Base-by-base conservation (phyloP, 2,797 vertebrate species). In the Molossus molossus region DNA sequence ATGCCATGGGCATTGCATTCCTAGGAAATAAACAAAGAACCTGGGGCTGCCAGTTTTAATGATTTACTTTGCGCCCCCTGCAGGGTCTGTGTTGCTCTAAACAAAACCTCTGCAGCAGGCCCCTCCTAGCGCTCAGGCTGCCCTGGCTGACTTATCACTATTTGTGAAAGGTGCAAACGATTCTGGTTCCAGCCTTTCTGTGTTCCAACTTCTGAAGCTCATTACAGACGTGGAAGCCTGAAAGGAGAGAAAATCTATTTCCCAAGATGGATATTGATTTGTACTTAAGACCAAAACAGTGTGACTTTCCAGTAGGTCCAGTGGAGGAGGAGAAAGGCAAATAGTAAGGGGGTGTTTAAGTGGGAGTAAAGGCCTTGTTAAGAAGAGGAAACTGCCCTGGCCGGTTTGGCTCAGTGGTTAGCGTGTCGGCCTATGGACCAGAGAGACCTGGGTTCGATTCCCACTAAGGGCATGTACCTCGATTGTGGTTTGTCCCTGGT, bases 241-340 rank as follows among this genome's bases (percentile, higher is more conserved):
- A 94, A 84, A 80, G 27, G 37, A 72, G 45, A 67, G 67, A 58
- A 91, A 83, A 90, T 92, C 37, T 20, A 1, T 83, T 93, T 84
- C 62, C 40, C 48, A 69, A 69, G 45, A n/a, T 88, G 67, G 53
- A 70, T 95, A 53, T 65, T 85, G 83, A 94, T 94, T 94, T 87
- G 72, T 55, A 67, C 33, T 40, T 9, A 95, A 89, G 81, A 87
- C 88, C 18, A 37, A 72, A 90, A 87, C 7, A 27, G 14, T n/a
- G 11, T 18, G 55, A 53, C 21, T 94, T 90, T 91, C 94, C 80
- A 87, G 23, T 58, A 64, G 2, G 17, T 20, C 50, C 55, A 45
- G 21, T 8, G 27, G 27, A 27, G n/a, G 27, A 75, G 60, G 67
- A 81, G 58, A 70, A 79, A 75, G 33, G 57, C 87, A 57, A 75